Evolutionary conservation across 2,113 vertebrate genomes (phyloP), one percentile per base, ranked within the genome.

Genomic region (Datnioides undecimradiatus): DNA sequence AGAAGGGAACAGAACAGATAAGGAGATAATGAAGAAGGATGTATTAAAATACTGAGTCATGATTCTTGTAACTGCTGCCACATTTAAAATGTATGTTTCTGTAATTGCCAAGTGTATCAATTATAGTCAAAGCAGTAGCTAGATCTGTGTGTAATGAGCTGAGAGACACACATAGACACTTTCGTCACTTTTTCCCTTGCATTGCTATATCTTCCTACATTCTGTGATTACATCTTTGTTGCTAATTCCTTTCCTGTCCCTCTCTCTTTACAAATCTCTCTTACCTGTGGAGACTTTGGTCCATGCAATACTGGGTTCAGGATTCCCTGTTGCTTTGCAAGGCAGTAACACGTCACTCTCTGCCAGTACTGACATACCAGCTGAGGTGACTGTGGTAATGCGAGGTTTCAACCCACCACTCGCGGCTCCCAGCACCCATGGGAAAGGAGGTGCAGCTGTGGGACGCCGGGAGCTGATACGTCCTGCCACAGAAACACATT

Each of bases 241-340:
- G 4, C 17, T n/a, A 10, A 29, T 31, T 5, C 40, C 8, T 27
- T 46, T 10, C 1, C 8, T 33, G 11, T 8, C n/a, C 14, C 5
- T 55, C 1, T 60, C 8, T 23, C 40, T 5, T 36, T 17, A 13
- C 21, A 21, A n/a, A 21, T 36, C 3, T 43, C 19, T 67, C 1
- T 79, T 66, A 92, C 95, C 95, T 88, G 95, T 95, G 41, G 95
- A 95, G 40, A 95, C 92, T 85, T 95, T 96, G 64, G 91, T 95
- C 95, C 95, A 96, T 74, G 94, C 88, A 2, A 95, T 79, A 19
- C 19, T 81, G 11, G 94, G 94, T 69, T 89, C 80, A 13, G 95
- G 95, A 31, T 88, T 91, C 14, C 95, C 95, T n/a, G 75, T 80
- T 66, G 92, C 92, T 82, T 93, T 89, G 76, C 95, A 96, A 8